Conservation (phyloP, 2,113 vertebrate genomes). For the Conger conger region DNA sequence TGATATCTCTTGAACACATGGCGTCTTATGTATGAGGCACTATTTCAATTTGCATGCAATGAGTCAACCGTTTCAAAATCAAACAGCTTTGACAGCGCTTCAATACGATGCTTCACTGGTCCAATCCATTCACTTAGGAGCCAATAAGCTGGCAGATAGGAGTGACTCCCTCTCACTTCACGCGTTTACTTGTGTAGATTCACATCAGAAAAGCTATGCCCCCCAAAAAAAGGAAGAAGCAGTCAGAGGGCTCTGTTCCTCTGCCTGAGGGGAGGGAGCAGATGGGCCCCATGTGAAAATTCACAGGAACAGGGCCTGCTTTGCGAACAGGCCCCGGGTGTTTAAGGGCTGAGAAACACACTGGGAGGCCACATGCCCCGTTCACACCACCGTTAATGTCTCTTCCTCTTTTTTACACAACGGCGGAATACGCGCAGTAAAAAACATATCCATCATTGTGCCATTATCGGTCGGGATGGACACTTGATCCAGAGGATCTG, state of each 20-base stretch:
- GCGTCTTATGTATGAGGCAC: background rate
- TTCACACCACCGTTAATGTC: background rate
- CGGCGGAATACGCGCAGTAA: background rate
- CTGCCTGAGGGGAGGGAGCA: background rate
- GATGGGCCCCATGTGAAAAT: background rate
- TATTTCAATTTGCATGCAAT: background rate
- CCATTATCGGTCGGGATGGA: background rate
- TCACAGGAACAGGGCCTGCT: constrained; percentile 8
- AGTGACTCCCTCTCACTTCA: background rate
- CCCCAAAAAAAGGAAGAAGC: background rate
- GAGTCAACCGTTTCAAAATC: background rate
- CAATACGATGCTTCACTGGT: background rate
- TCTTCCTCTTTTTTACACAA: background rate
- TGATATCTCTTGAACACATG: background rate
- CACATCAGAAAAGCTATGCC: background rate
- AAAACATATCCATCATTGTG: background rate
- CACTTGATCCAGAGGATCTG: background rate
- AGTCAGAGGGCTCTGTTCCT: background rate
- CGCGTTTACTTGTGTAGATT: background rate
- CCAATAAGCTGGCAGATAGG: background rate
- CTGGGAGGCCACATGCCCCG: background rate
- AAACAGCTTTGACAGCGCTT: background rate
- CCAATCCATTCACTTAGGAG: background rate
- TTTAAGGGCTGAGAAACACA: background rate
- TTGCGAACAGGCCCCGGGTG: background rate